Percentiles rank a stretch among this genome's conserved stretches.
These are phyloP conservation scores for Eupithecia subfuscata DNA, from an alignment of 2,888 invertebrate species.

Conservation along the genomic window DNA sequence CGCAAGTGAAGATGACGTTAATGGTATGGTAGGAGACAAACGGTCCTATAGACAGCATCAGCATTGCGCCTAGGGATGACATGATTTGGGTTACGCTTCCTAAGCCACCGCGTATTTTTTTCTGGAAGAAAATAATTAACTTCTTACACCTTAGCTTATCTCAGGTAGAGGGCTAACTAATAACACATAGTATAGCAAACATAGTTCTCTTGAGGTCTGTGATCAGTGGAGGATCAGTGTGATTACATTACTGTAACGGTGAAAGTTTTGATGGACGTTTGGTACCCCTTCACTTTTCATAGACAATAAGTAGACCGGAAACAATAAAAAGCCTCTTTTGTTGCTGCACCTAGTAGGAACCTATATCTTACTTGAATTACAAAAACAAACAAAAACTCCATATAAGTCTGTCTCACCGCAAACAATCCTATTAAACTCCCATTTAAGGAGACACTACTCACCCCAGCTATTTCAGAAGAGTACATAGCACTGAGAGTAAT, in stretches of 20 bases:
- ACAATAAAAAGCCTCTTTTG: not conserved
- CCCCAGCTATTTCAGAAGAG: constrained; percentile 29
- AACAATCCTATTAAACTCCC: too few species aligned
- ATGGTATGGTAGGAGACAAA: constrained; percentile 22
- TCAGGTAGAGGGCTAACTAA: not conserved
- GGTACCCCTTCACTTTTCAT: not conserved
- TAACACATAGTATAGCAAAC: not conserved
- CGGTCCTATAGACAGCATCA: constrained; percentile 26
- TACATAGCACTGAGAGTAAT: constrained; percentile 23
- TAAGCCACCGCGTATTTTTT: constrained; percentile 22
- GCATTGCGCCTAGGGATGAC: constrained; percentile 19
- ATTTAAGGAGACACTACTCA: constrained; percentile 5
- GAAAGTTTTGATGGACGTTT: not conserved
- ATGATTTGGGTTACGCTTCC: constrained; percentile 22
- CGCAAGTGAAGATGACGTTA: constrained; percentile 11
- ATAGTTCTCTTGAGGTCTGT: not conserved
- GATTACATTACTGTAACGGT: not conserved
- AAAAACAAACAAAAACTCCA: not conserved
- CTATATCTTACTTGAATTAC: not conserved
- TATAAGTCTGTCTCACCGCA: not conserved
- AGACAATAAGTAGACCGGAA: not conserved
- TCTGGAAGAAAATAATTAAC: constrained; percentile 21
- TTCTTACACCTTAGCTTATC: not conserved
- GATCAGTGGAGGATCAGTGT: not conserved
- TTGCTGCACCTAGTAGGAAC: not conserved